Base-by-base conservation (phyloP, 2,888 invertebrate species). In the Drosophila yooni region DNA sequence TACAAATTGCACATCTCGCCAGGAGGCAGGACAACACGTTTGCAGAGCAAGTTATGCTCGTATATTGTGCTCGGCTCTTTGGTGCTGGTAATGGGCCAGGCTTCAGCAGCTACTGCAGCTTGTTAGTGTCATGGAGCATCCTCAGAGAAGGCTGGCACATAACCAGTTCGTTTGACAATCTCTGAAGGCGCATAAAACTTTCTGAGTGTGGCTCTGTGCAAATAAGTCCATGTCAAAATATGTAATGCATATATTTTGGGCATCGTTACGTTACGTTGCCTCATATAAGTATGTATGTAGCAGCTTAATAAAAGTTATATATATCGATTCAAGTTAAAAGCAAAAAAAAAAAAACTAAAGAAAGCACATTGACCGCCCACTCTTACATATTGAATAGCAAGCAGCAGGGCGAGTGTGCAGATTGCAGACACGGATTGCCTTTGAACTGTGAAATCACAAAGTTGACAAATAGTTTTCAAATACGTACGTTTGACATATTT, bases 401-500 rank as follows among this genome's bases (percentile, higher is more conserved):
- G 59, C 27, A 7, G 29, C 13, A n/a, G 11, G 13, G n/a, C n/a
- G 34, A 25, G 31, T 52, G 31, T 61, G 57, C n/a, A 65, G 25
- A 38, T 27, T 29, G 50, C 29, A 29, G 25, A 33, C 46, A 7
- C 18, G 21, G 57, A 34, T 66, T 67, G 57, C 31, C 29, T 57
- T 62, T 60, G 60, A 70, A 56, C 65, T 46, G 34, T 21, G 57
- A 29, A 31, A n/a, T 7, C 27, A 29, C 31, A 80, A 57, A 84
- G 82, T 87, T 81, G 84, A 87, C 79, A 84, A 87, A 87, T 87
- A 87, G 89, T 89, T 83, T 71, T 67, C 79, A 70, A 82, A 69
- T 60, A 40, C 15, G 29, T 21, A 57, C 46, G 78, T 61, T 62
- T 63, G 78, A 65, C 70, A 86, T 78, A 81, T 83, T 86, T 81